Evolutionary conservation across 2,888 invertebrate genomes (phyloP).

Genomic region (Calliscelio sp.): DNA sequence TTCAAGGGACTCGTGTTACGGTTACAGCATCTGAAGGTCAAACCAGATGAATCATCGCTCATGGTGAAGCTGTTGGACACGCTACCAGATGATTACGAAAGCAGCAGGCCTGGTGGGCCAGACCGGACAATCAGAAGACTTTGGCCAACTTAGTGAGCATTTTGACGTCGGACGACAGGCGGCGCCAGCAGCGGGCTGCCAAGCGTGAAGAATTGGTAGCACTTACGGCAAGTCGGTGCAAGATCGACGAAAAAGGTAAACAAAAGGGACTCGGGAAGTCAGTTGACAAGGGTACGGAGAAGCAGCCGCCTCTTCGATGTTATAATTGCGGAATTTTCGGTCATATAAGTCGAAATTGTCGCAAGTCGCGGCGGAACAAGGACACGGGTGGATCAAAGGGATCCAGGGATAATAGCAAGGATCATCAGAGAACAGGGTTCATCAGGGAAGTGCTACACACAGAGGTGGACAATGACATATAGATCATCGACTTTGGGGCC

Average conservation of each 20-base stretch:
- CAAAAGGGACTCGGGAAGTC: too few relatives aligned
- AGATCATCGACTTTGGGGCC: conserved; percentile 61
- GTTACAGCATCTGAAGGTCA: conserved; percentile 63
- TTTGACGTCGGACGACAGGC: conserved; percentile 49
- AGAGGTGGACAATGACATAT: conserved; percentile 10
- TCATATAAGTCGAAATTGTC: too few relatives aligned
- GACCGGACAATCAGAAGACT: conserved; percentile 48
- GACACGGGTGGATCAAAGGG: too few relatives aligned
- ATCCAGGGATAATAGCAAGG: too few relatives aligned
- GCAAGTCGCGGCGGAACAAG: too few relatives aligned
- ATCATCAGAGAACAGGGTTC: conserved; percentile 7
- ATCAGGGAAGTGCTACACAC: not conserved
- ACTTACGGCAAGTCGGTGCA: conserved; percentile 19
- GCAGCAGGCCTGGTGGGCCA: conserved; percentile 65
- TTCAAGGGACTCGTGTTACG: conserved; percentile 55
- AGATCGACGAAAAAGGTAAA: conserved; percentile 20
- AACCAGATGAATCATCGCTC: conserved; percentile 57
- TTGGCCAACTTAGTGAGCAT: conserved; percentile 34
- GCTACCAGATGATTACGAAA: conserved; percentile 56
- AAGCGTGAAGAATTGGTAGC: conserved; percentile 43
- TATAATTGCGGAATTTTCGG: too few relatives aligned
- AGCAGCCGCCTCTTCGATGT: too few relatives aligned
- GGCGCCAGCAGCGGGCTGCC: conserved; percentile 27
- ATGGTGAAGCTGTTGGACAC: conserved; percentile 64
- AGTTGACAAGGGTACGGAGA: too few relatives aligned